phyloP scores from a whole-genome alignment of 2,797 vertebrate genomes.

The Brotula barbata region DNA sequence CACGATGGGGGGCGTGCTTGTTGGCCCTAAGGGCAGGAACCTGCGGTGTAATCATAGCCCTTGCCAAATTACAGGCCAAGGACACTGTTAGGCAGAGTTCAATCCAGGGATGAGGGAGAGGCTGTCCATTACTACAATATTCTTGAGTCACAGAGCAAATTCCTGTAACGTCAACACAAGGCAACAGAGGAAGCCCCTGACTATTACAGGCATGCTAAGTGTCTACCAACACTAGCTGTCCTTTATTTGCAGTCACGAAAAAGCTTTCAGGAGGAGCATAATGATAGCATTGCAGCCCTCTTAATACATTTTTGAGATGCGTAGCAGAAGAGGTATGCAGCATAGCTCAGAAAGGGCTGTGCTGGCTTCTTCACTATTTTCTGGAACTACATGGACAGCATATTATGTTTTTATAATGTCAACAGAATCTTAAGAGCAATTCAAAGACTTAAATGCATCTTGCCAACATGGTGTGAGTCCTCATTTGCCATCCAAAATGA shows the following conservation, averaged over 20 bases:
- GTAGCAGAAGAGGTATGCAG: conserved; percentile 45
- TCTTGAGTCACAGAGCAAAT: conserved; percentile 67
- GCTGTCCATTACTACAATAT: conserved; percentile 71
- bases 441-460: conserved; percentile 30
- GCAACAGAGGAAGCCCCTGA: conserved; percentile 38
- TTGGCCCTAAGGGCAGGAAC: conserved; percentile 52
- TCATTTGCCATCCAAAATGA: conserved; percentile 43
- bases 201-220: conserved; percentile 50
- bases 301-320: conserved; percentile 61
- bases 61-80: conserved; percentile 75
- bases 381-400: conserved; percentile 23
- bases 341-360: conserved; percentile 7
- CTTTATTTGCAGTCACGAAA: conserved; percentile 54
- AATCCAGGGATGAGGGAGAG: conserved; percentile 57
- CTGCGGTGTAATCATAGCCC: conserved; percentile 63
- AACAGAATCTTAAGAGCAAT: conserved; percentile 40
- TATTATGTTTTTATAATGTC: conserved; percentile 33
- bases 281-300: conserved; percentile 58
- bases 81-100: conserved; percentile 63
- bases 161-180: conserved; percentile 58
- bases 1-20: neutral
- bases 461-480: conserved; percentile 38
- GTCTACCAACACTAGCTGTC: conserved; percentile 12
- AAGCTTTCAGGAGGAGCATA: conserved; percentile 62
- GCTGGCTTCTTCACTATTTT: conserved; percentile 30